A percentile compares a stretch with the other conserved stretches of the same genome.
Conservation (phyloP, 2,113 vertebrate species). For the Rhinolophus ferrumequinum region DNA sequence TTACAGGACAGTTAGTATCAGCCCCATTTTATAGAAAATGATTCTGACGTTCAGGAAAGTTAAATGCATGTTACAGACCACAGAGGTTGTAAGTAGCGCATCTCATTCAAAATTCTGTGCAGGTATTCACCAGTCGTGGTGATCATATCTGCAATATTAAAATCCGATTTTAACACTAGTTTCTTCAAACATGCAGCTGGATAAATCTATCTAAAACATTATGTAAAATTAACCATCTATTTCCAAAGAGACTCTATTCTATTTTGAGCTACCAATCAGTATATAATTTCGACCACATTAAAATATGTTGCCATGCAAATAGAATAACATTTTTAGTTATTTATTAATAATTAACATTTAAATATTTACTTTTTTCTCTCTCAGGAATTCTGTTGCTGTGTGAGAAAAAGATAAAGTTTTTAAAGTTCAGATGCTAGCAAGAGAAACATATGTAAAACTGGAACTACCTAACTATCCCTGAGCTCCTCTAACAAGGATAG, state of each 20-base stretch:
- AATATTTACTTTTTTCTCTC: slow-evolving; percentile 44
- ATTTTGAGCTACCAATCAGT: slow-evolving; percentile 44
- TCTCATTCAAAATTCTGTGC: not conserved
- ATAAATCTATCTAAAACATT: not conserved
- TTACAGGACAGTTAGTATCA: slow-evolving; percentile 11
- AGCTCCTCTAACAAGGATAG: not conserved
- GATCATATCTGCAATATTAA: not conserved
- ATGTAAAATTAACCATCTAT: slow-evolving; percentile 8
- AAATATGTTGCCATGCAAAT: not conserved
- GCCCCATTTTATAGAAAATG: slow-evolving; percentile 33
- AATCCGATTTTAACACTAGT: not conserved
- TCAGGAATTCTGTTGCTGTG: not conserved
- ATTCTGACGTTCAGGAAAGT: slow-evolving; percentile 8
- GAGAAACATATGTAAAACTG: not conserved
- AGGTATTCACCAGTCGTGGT: not conserved
- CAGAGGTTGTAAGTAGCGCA: not conserved
- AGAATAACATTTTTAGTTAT: slow-evolving; percentile 52
- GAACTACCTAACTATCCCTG: not conserved
- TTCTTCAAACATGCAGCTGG: not conserved
- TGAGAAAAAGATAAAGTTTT: not conserved
- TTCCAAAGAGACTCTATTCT: not conserved
- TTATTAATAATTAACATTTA: slow-evolving; percentile 58
- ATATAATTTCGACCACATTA: slow-evolving; percentile 43
- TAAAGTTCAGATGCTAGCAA: not conserved
- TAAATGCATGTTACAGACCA: not conserved